phyloP scores from a whole-genome alignment of 2,888 invertebrate species.

The Aspidapion aeneum region DNA sequence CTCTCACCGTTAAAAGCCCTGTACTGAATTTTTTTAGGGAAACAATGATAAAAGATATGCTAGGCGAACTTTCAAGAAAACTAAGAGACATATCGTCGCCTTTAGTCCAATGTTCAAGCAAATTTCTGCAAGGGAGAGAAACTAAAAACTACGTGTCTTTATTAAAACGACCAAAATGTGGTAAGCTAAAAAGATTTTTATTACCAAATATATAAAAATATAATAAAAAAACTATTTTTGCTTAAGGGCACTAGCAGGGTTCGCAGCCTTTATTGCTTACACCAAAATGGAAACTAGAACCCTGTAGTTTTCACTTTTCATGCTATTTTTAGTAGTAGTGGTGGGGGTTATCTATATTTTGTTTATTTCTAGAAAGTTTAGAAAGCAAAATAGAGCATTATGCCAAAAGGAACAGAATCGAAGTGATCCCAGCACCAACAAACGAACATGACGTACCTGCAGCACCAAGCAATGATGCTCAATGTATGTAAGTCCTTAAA shows the following conservation, averaged over 20 bases:
- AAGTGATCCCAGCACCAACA: slow-evolving; percentile 19
- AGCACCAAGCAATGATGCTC: neutral
- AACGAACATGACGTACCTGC: slow-evolving; percentile 4
- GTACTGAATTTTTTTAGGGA: slow-evolving; percentile 50
- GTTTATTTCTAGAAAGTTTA: slow-evolving; percentile 65
- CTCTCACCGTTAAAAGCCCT: no score
- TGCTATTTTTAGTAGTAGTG: no score
- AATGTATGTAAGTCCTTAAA: no score
- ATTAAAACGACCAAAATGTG: slow-evolving; percentile 71
- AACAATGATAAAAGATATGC: slow-evolving; percentile 56
- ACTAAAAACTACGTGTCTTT: slow-evolving; percentile 70
- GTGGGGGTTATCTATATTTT: no score
- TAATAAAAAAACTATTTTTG: no score
- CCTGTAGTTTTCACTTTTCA: no score
- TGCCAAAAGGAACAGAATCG: slow-evolving; percentile 57
- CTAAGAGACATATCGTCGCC: slow-evolving; percentile 10
- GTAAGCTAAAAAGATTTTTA: slow-evolving; percentile 53
- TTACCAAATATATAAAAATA: neutral
- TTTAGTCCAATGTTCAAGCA: slow-evolving; percentile 50
- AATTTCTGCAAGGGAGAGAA: slow-evolving; percentile 64
- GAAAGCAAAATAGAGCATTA: slow-evolving; percentile 77
- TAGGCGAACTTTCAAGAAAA: slow-evolving; percentile 52
- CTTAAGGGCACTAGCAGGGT: no score
- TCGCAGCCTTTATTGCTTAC: no score
- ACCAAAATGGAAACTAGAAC: no score